These are phyloP conservation scores for Megamerina dolium DNA, from an alignment of 2,888 invertebrate species.

Conservation along the genomic window DNA sequence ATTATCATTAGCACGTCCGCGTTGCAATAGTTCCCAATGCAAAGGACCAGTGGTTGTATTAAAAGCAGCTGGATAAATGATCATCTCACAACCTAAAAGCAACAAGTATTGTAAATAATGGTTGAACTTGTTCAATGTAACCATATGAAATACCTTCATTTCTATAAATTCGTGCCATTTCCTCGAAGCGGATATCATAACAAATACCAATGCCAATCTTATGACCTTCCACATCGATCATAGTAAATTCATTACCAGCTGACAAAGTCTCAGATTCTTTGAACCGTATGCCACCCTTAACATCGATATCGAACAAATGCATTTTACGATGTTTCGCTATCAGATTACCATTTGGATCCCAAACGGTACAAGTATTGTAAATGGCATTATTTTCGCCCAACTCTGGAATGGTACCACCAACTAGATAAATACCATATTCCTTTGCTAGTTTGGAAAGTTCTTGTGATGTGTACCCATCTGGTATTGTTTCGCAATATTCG, in stretches of 20 bases:
- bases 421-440: constrained; percentile 68
- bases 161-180: constrained; percentile 73
- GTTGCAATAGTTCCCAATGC: constrained; percentile 85
- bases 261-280: constrained; percentile 82
- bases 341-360: constrained; percentile 70
- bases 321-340: constrained; percentile 81
- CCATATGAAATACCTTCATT: constrained; percentile 47
- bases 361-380: constrained; percentile 86
- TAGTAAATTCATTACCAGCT: constrained; percentile 68
- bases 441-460: constrained; percentile 70
- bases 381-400: constrained; percentile 54
- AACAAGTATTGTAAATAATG: too few relatives aligned
- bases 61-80: constrained; percentile 92
- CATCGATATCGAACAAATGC: constrained; percentile 93
- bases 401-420: constrained; percentile 91
- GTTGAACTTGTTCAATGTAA: not conserved
- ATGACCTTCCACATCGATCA: constrained; percentile 62
- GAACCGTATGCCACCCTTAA: constrained; percentile 87
- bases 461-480: constrained; percentile 67
- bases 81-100: constrained; percentile 73
- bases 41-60: constrained; percentile 93
- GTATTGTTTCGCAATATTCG: constrained; percentile 80
- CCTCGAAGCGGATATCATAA: constrained; percentile 89
- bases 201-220: constrained; percentile 90
- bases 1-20: constrained; percentile 79